These are phyloP conservation scores for Drosophila murphyi DNA, from an alignment of 1,140 invertebrate species.

Conservation along the genomic window DNA sequence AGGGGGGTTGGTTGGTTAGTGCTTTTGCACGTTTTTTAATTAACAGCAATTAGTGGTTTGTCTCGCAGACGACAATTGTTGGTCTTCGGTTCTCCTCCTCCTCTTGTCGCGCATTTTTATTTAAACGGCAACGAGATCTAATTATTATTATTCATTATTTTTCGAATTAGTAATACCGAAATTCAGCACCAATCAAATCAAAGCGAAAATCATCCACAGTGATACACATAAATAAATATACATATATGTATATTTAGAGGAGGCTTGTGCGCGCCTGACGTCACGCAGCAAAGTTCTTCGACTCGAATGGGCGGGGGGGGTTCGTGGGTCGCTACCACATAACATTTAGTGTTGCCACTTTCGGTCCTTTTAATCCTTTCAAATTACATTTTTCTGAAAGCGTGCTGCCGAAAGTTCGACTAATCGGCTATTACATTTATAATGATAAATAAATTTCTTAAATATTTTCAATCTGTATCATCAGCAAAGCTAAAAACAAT, in stretches of 20 bases:
- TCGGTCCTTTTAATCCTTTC: background rate
- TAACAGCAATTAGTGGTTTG: slow-evolving; percentile 64
- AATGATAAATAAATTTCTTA: no score
- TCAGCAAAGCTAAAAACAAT: no score
- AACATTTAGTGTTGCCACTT: background rate
- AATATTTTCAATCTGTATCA: no score
- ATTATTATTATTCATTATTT: background rate
- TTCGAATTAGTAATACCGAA: slow-evolving; percentile 23
- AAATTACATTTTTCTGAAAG: background rate
- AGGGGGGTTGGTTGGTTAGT: background rate
- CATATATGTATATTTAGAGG: background rate
- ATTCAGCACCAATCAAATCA: slow-evolving; percentile 29
- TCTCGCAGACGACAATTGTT: slow-evolving; percentile 8
- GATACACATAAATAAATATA: background rate
- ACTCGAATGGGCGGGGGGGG: background rate
- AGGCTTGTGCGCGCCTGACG: slow-evolving; percentile 59
- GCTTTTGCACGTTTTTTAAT: slow-evolving; percentile 43
- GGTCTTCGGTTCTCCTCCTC: slow-evolving; percentile 18
- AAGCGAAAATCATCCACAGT: slow-evolving; percentile 13
- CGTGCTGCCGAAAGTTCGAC: no score
- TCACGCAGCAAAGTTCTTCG: slow-evolving; percentile 42
- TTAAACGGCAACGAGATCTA: slow-evolving; percentile 33
- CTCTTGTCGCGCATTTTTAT: slow-evolving; percentile 66
- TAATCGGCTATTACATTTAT: no score
- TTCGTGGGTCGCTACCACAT: background rate